These are phyloP conservation scores for Prosopocoilus inquinatus DNA, from an alignment of 2,888 invertebrate species.

Conservation along the genomic window DNA sequence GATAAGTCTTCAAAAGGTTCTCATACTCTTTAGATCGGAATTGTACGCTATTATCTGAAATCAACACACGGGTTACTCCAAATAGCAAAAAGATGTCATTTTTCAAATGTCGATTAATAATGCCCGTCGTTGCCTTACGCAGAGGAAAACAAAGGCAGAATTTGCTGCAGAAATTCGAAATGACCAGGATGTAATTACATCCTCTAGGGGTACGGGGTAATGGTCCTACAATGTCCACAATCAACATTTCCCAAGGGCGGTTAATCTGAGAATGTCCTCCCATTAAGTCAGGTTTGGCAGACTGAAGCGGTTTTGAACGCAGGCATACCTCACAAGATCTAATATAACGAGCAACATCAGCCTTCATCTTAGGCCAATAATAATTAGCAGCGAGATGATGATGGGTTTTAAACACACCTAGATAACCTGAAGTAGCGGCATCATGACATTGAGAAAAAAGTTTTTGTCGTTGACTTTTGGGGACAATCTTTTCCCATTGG, in stretches of 20 bases:
- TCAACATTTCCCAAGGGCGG: conserved; percentile 21
- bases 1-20: conserved; percentile 12
- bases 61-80: conserved; percentile 29
- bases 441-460: conserved; percentile 19
- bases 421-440: conserved; percentile 23
- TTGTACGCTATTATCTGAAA: conserved; percentile 34
- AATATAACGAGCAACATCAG: conserved; percentile 19
- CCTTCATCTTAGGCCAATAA: conserved; percentile 30
- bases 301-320: conserved; percentile 22
- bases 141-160: conserved; percentile 14
- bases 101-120: conserved; percentile 21
- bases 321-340: conserved; percentile 1
- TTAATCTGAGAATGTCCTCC: background rate
- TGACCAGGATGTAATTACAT: conserved; percentile 18
- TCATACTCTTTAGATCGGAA: conserved; percentile 24
- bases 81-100: conserved; percentile 29
- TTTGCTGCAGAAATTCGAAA: conserved; percentile 27
- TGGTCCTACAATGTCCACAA: conserved; percentile 24
- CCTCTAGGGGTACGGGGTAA: conserved; percentile 9
- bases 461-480: conserved; percentile 13
- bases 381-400: conserved; percentile 1
- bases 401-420: conserved; percentile 28
- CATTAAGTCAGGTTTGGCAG: conserved; percentile 26
- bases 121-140: conserved; percentile 13
- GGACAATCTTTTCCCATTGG: conserved; percentile 24